Conservation (phyloP, 1,140 invertebrate species). For the Pseudomyrmex flavicornis region DNA sequence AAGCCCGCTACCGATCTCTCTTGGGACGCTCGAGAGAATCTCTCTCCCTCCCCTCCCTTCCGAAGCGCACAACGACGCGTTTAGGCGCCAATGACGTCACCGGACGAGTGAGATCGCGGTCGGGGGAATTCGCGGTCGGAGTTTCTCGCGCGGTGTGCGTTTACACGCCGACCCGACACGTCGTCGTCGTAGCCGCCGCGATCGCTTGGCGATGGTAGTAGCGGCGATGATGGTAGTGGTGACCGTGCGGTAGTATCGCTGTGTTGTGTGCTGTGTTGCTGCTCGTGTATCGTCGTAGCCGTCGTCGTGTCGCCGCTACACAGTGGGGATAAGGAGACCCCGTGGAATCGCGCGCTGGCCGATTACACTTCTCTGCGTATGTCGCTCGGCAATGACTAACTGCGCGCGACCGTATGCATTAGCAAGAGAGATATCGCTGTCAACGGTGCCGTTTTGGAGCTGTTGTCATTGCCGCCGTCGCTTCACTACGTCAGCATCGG, state of each 20-base stretch:
- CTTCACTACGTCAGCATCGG: conserved; percentile 78
- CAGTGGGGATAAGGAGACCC: conserved; percentile 63
- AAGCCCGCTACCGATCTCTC: conserved; percentile 34
- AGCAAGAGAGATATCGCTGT: conserved; percentile 77
- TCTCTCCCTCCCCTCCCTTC: not conserved
- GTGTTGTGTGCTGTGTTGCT: conserved; percentile 9
- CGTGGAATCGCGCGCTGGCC: conserved; percentile 68
- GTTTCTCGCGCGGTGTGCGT: conserved; percentile 64
- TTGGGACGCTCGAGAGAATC: not conserved
- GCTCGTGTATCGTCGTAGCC: conserved; percentile 50
- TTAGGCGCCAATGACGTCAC: conserved; percentile 81
- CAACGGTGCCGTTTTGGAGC: conserved; percentile 66
- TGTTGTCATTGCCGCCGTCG: conserved; percentile 19
- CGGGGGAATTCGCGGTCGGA: conserved; percentile 68
- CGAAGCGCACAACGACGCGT: conserved; percentile 67
- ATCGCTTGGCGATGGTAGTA: conserved; percentile 9
- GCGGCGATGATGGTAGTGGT: not conserved
- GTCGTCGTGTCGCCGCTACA: conserved; percentile 12
- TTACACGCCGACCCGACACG: conserved; percentile 49
- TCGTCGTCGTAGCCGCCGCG: not conserved
- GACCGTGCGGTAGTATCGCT: not conserved
- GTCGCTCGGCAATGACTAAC: conserved; percentile 80
- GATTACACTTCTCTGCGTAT: conserved; percentile 71
- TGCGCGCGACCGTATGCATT: conserved; percentile 77
- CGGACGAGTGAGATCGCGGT: conserved; percentile 58